Evolutionary conservation across 2,113 vertebrate genomes (phyloP).

Genomic region (Mustela nigripes): DNA sequence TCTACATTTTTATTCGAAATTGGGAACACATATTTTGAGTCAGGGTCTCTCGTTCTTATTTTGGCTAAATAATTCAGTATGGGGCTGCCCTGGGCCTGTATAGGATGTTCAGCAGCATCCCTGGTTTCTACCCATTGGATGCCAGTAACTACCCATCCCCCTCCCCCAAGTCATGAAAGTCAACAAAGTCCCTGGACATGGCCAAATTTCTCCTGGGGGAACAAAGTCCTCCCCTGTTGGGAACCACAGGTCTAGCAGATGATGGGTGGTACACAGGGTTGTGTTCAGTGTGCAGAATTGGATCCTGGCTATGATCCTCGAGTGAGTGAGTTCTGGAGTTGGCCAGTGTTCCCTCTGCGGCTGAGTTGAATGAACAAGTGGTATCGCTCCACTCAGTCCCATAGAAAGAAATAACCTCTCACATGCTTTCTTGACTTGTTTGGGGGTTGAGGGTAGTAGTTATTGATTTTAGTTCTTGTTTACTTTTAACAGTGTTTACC

Average conservation of each 20-base stretch:
- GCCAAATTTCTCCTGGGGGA: neutral
- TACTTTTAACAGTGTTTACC: slow-evolving; percentile 11
- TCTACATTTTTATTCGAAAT: neutral
- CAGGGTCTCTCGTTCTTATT: slow-evolving; percentile 16
- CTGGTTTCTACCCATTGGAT: neutral
- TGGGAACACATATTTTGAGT: slow-evolving; percentile 25
- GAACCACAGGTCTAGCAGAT: neutral
- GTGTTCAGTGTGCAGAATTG: neutral
- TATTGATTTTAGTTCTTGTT: slow-evolving; percentile 17
- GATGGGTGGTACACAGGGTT: neutral
- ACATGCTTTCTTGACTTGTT: neutral
- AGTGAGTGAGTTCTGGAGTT: neutral
- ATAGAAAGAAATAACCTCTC: neutral
- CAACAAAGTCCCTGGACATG: neutral
- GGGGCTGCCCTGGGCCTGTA: neutral
- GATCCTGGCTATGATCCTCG: neutral
- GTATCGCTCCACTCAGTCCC: neutral
- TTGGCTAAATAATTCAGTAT: neutral
- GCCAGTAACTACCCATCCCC: neutral
- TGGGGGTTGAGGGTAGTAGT: neutral
- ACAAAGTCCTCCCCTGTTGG: neutral
- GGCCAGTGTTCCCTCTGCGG: neutral
- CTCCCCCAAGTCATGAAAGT: neutral
- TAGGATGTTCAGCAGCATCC: neutral
- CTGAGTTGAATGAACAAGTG: neutral